These are phyloP conservation scores for Sminthurides aquaticus DNA, from an alignment of 2,888 invertebrate species.

Conservation along the genomic window DNA sequence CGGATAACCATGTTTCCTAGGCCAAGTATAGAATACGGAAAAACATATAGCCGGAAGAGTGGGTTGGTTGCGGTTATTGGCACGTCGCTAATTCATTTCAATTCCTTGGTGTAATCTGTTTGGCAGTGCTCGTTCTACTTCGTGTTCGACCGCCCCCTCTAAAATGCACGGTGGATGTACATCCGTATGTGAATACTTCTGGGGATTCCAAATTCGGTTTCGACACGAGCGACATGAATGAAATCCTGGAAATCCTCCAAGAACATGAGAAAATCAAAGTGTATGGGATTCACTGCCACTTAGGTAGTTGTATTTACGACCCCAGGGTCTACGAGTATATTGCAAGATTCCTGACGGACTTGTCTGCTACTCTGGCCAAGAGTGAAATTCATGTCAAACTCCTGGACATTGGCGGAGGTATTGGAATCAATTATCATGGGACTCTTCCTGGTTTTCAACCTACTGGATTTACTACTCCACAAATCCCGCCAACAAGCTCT, in stretches of 20 bases:
- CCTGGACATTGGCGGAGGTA: conserved; percentile 48
- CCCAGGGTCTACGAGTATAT: conserved; percentile 43
- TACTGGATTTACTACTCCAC: conserved; percentile 26
- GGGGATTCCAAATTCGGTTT: conserved; percentile 47
- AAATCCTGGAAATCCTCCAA: conserved; percentile 40
- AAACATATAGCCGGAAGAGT: too few species aligned
- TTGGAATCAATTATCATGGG: conserved; percentile 46
- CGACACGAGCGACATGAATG: conserved; percentile 42
- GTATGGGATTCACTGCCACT: conserved; percentile 48
- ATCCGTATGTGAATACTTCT: conserved; percentile 46
- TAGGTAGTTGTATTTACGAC: conserved; percentile 44
- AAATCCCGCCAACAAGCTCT: neutral
- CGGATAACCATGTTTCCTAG: too few species aligned
- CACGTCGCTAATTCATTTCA: conserved; percentile 3
- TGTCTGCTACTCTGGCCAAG: conserved; percentile 27
- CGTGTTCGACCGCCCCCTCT: conserved; percentile 46
- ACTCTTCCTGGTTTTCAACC: conserved; percentile 29
- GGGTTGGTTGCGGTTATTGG: neutral
- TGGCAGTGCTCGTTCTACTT: conserved; percentile 44
- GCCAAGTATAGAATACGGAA: too few species aligned
- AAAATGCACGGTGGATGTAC: conserved; percentile 43
- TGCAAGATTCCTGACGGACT: conserved; percentile 41
- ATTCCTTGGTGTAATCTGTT: conserved; percentile 7
- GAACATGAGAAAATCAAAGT: conserved; percentile 42
- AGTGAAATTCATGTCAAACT: conserved; percentile 31